Base-by-base conservation (phyloP, 1,140 invertebrate genomes). In the Cherax quadricarinatus region DNA sequence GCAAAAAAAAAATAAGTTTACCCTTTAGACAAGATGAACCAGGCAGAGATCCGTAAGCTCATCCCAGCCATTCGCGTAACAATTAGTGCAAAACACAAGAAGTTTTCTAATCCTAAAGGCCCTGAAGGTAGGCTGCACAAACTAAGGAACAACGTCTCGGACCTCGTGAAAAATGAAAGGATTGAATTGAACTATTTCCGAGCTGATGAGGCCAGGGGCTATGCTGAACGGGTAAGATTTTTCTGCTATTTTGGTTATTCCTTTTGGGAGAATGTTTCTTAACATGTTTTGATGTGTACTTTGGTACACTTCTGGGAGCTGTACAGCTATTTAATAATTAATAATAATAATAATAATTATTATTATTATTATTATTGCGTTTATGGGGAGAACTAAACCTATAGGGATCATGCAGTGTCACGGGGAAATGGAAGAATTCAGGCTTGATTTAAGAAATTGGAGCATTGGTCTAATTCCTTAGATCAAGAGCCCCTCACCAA, bases 101-200 rank as follows among this genome's bases (percentile, higher is more conserved):
- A 96, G 88, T 95, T 98, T n/a, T 95, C 95, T 93, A 94, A 93
- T 94, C 84, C 95, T 0, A 96, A 97, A 93, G 98, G 98, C 3
- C 97, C 97, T 0, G 96, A 97, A 95, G 98, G 97, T 16, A 96
- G 98, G 93, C 93, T 98, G 84, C 95, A 96, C 60, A 97, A 97
- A 95, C 95, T 99, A 88, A 95, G 97, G 92, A 97, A 97, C 96
- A 97, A 97, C 83, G 96, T 99, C 2, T 98, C 97, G 2, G 97
- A 97, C 16, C 95, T 99, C 82, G 95, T 99, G 7, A 98, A 98
- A 95, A 97, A 98, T 95, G 98, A 99, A 96, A 96, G 98, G 94
- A 96, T 99, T 94, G 98, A 99, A 95, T 93, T 98, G 9, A 97
- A 97, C 94, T 97, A 96, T 94, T 95, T 96, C 41, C 95, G 97